Percentiles rank a stretch among this genome's conserved stretches.
Evolutionary conservation across 53 echinoderm and acorn worm species (phyloP).

Genomic region (Glandiceps talaboti): DNA sequence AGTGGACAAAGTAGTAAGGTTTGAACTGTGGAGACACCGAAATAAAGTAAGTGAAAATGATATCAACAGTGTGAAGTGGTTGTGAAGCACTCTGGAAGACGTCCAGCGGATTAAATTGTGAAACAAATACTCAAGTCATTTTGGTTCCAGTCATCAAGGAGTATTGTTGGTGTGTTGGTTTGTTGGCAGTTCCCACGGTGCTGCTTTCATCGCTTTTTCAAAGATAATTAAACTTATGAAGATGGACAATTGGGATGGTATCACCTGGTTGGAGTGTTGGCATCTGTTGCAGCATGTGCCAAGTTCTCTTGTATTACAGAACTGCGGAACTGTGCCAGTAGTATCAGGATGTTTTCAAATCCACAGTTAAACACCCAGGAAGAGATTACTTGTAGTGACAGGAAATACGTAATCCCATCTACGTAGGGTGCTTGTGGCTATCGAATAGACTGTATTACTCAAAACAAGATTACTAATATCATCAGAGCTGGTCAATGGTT

Average conservation of each 20-base stretch:
- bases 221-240: no score
- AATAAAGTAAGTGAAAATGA: background rate
- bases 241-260: background rate
- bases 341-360: no score
- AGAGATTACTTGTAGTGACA: no score
- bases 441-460: no score
- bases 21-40: background rate
- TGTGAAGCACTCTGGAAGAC: background rate
- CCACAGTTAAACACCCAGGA: no score
- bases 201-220: background rate
- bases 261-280: background rate
- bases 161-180: background rate
- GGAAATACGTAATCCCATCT: no score
- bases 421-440: no score
- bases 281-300: no score
- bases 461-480: no score
- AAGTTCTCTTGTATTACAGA: no score
- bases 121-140: background rate
- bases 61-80: background rate
- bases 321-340: no score
- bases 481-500: no score
- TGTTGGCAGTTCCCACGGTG: background rate
- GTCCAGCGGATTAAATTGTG: background rate
- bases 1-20: background rate
- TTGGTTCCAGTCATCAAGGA: background rate